A percentile compares a stretch with the other conserved stretches of the same genome.
These are phyloP conservation scores for Porites lutea DNA, from an alignment of 64 coral and sea anemone species.

Conservation along the genomic window DNA sequence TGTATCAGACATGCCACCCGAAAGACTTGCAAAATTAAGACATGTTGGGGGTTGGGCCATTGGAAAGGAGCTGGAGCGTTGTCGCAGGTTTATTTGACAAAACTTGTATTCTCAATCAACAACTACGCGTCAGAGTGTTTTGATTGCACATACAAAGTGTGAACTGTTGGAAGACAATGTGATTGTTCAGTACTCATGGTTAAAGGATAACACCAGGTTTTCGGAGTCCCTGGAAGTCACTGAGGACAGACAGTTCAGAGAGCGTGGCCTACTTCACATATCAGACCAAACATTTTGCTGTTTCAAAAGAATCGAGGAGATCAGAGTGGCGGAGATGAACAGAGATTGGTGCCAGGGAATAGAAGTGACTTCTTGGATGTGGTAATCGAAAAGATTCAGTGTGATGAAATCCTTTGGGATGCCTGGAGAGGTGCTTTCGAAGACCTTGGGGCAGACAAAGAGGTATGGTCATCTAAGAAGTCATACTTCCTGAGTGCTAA, in stretches of 20 bases:
- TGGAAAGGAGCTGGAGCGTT: not conserved
- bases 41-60: constrained; percentile 46
- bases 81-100: not conserved
- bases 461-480: too few relatives aligned
- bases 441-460: too few relatives aligned
- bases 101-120: not conserved
- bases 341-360: too few relatives aligned
- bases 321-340: too few relatives aligned
- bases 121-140: not conserved
- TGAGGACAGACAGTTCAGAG: constrained; percentile 46
- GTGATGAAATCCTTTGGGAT: too few relatives aligned
- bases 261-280: constrained; percentile 48
- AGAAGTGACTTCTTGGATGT: too few relatives aligned
- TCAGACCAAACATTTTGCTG: not conserved
- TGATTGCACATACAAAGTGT: not conserved
- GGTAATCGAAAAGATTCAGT: too few relatives aligned
- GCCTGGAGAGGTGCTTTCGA: too few relatives aligned
- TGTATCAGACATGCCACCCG: not conserved
- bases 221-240: constrained; percentile 59
- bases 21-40: constrained; percentile 1
- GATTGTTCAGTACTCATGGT: not conserved
- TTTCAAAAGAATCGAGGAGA: too few relatives aligned
- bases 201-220: not conserved
- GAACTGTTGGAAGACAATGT: constrained; percentile 37
- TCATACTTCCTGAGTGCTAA: too few relatives aligned